These are phyloP conservation scores for Delphinapterus leucas DNA, from an alignment of 2,113 vertebrate species.

Conservation along the genomic window DNA sequence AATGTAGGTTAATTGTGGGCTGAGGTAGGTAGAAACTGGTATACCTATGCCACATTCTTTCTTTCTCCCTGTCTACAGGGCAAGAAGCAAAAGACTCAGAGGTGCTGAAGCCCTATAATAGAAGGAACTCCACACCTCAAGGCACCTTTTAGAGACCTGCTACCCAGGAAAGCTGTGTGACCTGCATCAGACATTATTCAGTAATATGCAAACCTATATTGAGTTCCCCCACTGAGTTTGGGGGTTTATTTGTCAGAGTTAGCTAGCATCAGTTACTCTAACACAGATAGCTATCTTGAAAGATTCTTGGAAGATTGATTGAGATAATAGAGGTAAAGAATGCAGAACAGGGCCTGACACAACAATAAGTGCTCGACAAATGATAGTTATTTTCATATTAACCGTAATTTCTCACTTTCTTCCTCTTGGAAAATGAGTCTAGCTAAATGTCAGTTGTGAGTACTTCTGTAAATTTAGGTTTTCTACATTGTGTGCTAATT, in stretches of 20 bases:
- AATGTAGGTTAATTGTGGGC: background rate
- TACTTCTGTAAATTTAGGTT: background rate
- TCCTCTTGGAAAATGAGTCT: background rate
- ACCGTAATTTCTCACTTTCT: background rate
- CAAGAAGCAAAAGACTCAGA: background rate
- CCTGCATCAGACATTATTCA: background rate
- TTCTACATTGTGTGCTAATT: background rate
- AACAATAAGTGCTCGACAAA: background rate
- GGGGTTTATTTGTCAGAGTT: background rate
- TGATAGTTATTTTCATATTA: slow-evolving; percentile 16
- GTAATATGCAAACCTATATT: background rate
- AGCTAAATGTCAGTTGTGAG: background rate
- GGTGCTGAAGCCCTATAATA: background rate
- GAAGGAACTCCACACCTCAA: background rate
- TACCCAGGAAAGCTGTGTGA: background rate
- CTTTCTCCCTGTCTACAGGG: background rate
- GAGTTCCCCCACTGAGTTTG: background rate
- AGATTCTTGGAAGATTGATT: background rate
- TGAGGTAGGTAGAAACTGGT: background rate
- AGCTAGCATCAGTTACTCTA: background rate
- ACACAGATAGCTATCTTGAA: background rate
- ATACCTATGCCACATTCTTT: background rate
- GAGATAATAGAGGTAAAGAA: background rate
- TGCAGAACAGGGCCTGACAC: background rate
- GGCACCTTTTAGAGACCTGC: background rate